These are phyloP conservation scores for Metridium senile DNA, from an alignment of 92 coral and sea anemone genomes.

Conservation along the genomic window DNA sequence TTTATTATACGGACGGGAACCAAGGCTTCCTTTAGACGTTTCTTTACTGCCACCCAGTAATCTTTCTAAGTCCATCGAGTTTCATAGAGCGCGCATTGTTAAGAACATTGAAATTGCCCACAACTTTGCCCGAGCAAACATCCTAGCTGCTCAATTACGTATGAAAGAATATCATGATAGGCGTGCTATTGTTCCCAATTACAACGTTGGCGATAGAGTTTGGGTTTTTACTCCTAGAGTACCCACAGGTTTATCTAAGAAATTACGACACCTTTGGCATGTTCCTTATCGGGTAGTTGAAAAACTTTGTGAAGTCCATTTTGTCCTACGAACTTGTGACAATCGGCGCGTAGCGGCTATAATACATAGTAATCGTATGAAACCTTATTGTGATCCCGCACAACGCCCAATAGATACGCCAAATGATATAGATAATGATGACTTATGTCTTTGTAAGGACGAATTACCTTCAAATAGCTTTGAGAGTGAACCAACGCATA, in stretches of 20 bases:
- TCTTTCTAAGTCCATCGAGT: slow-evolving; percentile 40
- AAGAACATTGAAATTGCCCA: slow-evolving; percentile 56
- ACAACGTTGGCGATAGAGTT: slow-evolving; percentile 34
- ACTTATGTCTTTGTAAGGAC: background rate
- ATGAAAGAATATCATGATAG: slow-evolving; percentile 37
- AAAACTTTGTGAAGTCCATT: slow-evolving; percentile 51
- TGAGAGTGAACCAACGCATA: background rate
- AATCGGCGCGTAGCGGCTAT: slow-evolving; percentile 38
- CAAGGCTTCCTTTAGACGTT: slow-evolving; percentile 56
- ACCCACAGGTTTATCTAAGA: slow-evolving; percentile 39
- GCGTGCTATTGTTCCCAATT: background rate
- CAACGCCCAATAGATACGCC: slow-evolving; percentile 45
- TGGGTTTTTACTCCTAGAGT: too few relatives aligned
- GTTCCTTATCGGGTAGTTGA: slow-evolving; percentile 49
- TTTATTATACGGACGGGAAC: slow-evolving; percentile 54
- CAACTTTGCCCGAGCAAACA: slow-evolving; percentile 36
- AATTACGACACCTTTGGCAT: slow-evolving; percentile 43
- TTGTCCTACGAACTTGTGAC: slow-evolving; percentile 26
- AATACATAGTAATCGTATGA: slow-evolving; percentile 54
- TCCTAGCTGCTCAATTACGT: slow-evolving; percentile 24
- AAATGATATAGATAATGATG: background rate
- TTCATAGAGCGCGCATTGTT: slow-evolving; percentile 52
- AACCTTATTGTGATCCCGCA: slow-evolving; percentile 40
- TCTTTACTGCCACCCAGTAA: slow-evolving; percentile 43
- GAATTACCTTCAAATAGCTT: slow-evolving; percentile 17